Base-by-base conservation (phyloP, 2,113 vertebrate species). In the Ptilorrhoa leucosticta region DNA sequence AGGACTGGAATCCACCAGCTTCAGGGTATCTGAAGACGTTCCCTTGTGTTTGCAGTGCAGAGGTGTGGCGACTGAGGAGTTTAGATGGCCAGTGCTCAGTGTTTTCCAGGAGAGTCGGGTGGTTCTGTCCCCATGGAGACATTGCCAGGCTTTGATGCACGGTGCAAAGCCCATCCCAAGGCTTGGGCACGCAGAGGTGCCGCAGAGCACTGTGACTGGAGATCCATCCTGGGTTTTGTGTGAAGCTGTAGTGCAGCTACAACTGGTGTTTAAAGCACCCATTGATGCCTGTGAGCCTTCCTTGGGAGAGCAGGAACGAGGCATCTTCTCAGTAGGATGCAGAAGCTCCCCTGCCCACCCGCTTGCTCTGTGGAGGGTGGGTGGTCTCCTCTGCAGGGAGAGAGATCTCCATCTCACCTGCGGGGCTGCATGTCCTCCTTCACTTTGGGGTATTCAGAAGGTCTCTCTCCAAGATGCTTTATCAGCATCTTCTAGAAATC, bases 21-120 rank as follows among this genome's bases (percentile, higher is more conserved):
- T 81, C 35, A 53, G 63, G 35, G 10, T 3, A 8, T 53, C 50
- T 45, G 39, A n/a, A 73, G 60, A 40, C 0, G 0, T 37, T n/a
- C n/a, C 33, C 21, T 35, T 22, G 5, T 15, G 1, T 44, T 44
- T 78, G 24, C 53, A 77, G 65, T 0, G 1, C 44, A 33, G 40
- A 73, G 50, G 3, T 35, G 58, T 58, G 54, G 21, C 17, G 58
- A 13, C 2, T 4, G 1, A 37, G 13, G 30, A 30, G 5, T 13
- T 63, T 54, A 44, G 30, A 15, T 35, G 39, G 39, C 11, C 11
- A 21, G 3, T 58, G 5, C 26, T 83, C 30, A 15, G 35, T 54
- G 71, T 37, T 95, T 57, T 58, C 44, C 17, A 18, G 33, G 30
- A 77, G 33, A 20, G 7, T 1, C 96, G 70, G 31, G 35, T 45